Base-by-base conservation (phyloP, 2,797 vertebrate species). In the Graptemys geographica region DNA sequence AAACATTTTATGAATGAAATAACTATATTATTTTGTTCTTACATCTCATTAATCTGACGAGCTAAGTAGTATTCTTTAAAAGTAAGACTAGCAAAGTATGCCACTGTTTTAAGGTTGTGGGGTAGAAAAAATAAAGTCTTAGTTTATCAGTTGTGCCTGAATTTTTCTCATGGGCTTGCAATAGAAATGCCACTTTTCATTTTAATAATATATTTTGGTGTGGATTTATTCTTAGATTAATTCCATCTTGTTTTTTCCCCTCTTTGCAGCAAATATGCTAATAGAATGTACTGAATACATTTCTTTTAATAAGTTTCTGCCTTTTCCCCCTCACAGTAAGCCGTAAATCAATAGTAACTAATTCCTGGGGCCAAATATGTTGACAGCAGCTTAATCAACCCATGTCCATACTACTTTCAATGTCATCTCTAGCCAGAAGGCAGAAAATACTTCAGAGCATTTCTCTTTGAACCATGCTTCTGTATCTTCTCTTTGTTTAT, bases 371-470 rank as follows among this genome's bases (percentile, higher is more conserved):
- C 49, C 81, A 95, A 96, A 96, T 87, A 92, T 92, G 53, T 90
- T 97, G 95, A 96, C 87, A 96, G 95, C 95, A 97, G 84, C 80
- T 96, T 95, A 96, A 92, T 95, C 88, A 96, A 85, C 89, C 81
- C 49, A 91, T 92, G 76, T 93, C 85, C 52, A 87, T 90, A 87
- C 31, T 96, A 95, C 76, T 94, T 97, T 97, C 96, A 98, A 97
- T 97, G 97, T 96, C 95, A 96, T 95, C 88, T 96, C 57, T 93
- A 97, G 91, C 95, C 92, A 96, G 91, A 97, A 98, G 96, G 92
- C 91, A 98, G 93, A 95, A 93, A 94, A 91, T 91, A 93, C 86
- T 95, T 96, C 81, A 94, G 53, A 96, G 84, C 5, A 49, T 94
- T 97, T 97, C 96, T 90, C 93, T 96, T 97, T 97, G 92, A 96